Base-by-base conservation (phyloP, 1,140 invertebrate species). In the Hyles vespertilio region DNA sequence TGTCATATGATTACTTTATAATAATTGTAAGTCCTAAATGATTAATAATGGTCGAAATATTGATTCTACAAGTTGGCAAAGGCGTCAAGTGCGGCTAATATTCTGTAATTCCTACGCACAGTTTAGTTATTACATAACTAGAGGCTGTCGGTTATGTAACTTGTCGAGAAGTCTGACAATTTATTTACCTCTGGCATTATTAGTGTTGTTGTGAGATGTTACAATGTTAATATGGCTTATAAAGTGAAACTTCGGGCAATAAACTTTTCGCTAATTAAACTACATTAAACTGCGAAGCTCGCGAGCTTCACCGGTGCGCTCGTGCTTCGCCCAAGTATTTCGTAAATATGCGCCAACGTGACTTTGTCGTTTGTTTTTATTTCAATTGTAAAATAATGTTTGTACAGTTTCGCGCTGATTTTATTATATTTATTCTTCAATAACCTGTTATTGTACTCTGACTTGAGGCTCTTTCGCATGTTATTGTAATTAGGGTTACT, bases 141-240 rank as follows among this genome's bases (percentile, higher is more conserved):
- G n/a, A 33, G 46, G 10, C 33, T 43, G 36, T 48, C 53, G 40
- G 61, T 58, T 54, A 58, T 50, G 58, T 58, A 56, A 59, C 36
- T 59, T 62, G 36, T 22, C 48, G 32, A 51, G 51, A 58, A 55
- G 58, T 59, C 22, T 33, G 58, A 61, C 67, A 56, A 62, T 59
- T 60, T 63, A 69, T 65, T 64, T 63, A 56, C 48, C 50, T 59
- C 56, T 54, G 48, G 40, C 56, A 59, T 66, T 63, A 58, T 60
- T 69, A 62, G 56, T 51, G 52, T 61, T 58, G 56, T 56, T 54
- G 32, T 32, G 34, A 48, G 48, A 34, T n/a, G 32, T 32, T 63
- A 48, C 57, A 50, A 53, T 45, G 59, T 65, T 62, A 62, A 65
- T 65, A 61, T 47, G 49, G n/a, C 43, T 45, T 59, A 61, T 48